Conservation (phyloP, 2,888 invertebrate species). For the Nomada ferruginata region DNA sequence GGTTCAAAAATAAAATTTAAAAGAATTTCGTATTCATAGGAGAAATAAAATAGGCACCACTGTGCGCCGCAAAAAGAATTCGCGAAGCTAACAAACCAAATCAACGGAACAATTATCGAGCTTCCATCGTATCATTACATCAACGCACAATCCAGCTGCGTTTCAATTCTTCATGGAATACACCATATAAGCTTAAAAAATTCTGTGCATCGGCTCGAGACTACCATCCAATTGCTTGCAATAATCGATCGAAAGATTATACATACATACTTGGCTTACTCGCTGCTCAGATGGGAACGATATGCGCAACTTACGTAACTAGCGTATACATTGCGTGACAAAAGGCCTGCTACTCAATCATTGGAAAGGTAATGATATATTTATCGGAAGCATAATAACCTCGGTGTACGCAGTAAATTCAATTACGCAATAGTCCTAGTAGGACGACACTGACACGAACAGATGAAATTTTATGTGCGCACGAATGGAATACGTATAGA, state of each 20-base stretch:
- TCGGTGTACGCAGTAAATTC: background rate
- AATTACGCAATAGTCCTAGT: slow-evolving; percentile 16
- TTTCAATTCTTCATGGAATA: background rate
- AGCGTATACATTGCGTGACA: slow-evolving; percentile 4
- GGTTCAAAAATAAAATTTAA: too few relatives aligned
- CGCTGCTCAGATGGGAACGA: background rate
- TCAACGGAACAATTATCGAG: slow-evolving; percentile 8
- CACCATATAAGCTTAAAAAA: background rate
- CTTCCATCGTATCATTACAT: slow-evolving; percentile 10
- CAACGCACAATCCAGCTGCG: background rate
- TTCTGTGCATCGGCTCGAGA: background rate
- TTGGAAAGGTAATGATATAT: slow-evolving; percentile 32
- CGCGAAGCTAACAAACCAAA: background rate
- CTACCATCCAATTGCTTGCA: background rate
- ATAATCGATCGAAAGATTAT: slow-evolving; percentile 20
- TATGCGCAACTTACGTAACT: slow-evolving; percentile 13
- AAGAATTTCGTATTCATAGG: background rate
- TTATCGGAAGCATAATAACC: slow-evolving; percentile 31
- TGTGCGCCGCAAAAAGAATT: background rate
- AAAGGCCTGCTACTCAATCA: slow-evolving; percentile 24
- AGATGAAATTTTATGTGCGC: slow-evolving; percentile 12
- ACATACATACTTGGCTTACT: background rate
- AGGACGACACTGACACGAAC: slow-evolving; percentile 7
- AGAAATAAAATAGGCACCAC: background rate
- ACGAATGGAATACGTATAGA: background rate